These are phyloP conservation scores for Lepidostoma basale DNA, from an alignment of 1,140 invertebrate species.

Conservation along the genomic window DNA sequence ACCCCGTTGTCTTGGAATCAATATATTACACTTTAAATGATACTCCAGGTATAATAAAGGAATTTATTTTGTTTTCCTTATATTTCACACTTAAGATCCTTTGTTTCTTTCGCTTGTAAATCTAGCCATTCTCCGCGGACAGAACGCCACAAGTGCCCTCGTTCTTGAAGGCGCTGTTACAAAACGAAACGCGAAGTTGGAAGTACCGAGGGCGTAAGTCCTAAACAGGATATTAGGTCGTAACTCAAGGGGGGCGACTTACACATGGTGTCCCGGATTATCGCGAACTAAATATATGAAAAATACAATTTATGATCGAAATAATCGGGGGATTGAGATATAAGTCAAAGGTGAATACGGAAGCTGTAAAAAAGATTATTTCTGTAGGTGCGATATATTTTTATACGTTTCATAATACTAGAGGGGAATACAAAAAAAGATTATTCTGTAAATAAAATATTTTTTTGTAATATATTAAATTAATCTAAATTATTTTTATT, in stretches of 20 bases:
- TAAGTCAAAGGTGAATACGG: neutral
- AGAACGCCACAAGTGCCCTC: neutral
- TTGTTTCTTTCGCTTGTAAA: constrained; percentile 31
- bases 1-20: too few relatives aligned
- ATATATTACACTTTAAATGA: too few relatives aligned
- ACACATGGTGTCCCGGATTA: constrained; percentile 40
- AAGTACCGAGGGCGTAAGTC: constrained; percentile 40
- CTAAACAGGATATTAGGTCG: constrained; percentile 46
- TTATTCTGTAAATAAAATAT: too few relatives aligned
- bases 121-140: neutral
- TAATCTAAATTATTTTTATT: too few relatives aligned
- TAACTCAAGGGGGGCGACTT: constrained; percentile 37
- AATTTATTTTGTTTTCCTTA: constrained; percentile 4
- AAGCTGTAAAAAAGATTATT: too few relatives aligned
- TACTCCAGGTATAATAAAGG: neutral
- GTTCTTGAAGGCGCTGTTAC: neutral
- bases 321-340: neutral
- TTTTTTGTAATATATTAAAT: too few relatives aligned
- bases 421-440: too few relatives aligned
- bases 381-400: too few relatives aligned
- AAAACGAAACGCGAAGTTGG: constrained; percentile 6
- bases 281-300: constrained; percentile 11
- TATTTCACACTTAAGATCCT: constrained; percentile 28
- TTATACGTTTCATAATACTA: too few relatives aligned
- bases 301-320: neutral